These are phyloP conservation scores for Ia io DNA, from an alignment of 2,113 vertebrate species.

Conservation along the genomic window DNA sequence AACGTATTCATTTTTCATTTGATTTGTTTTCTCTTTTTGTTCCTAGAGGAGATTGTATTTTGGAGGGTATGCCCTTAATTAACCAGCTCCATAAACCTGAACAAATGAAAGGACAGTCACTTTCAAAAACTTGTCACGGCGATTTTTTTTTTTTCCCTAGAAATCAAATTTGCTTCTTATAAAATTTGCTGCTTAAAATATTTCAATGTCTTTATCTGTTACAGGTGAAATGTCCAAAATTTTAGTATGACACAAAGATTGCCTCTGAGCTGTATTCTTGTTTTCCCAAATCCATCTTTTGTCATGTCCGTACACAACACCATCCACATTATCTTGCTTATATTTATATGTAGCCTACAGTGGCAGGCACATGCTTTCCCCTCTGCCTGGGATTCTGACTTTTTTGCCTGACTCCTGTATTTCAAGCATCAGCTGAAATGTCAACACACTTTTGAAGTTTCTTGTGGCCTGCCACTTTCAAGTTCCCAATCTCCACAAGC, in stretches of 20 bases:
- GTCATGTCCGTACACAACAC: rapidly evolving
- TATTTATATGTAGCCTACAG: neutral
- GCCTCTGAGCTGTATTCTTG: neutral
- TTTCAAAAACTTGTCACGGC: neutral
- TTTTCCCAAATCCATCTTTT: neutral
- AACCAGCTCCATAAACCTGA: neutral
- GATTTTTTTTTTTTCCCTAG: neutral
- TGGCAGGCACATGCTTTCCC: rapidly evolving
- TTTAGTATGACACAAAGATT: neutral
- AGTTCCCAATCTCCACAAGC: neutral
- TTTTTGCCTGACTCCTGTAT: neutral
- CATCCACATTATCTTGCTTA: neutral
- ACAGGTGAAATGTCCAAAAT: neutral
- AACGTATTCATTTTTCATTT: neutral
- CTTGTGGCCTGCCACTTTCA: neutral
- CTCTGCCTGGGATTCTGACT: neutral
- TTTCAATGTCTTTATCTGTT: neutral
- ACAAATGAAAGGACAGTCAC: neutral
- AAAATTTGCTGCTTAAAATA: neutral
- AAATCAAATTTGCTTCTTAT: neutral
- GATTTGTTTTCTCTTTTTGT: neutral
- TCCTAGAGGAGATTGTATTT: neutral
- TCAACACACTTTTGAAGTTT: neutral
- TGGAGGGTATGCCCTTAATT: neutral
- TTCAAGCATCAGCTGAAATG: neutral